These are phyloP conservation scores for Nomada flava DNA, from an alignment of 2,888 invertebrate genomes.

Conservation along the genomic window DNA sequence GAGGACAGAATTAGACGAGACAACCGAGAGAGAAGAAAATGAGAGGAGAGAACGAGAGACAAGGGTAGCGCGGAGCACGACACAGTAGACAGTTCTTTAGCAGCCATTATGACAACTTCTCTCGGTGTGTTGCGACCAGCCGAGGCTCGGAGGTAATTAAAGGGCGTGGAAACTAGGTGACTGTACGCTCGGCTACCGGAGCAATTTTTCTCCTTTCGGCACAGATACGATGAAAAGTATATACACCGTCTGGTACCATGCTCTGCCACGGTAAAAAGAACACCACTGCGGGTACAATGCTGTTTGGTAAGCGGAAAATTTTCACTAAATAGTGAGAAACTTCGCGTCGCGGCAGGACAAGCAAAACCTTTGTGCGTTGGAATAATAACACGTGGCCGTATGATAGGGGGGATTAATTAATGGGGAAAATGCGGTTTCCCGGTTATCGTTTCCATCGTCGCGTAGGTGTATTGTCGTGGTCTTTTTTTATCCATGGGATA, in stretches of 20 bases:
- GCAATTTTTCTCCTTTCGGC: conserved; percentile 29
- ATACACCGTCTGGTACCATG: neutral
- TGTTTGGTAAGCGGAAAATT: conserved; percentile 13
- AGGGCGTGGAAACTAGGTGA: conserved; percentile 67
- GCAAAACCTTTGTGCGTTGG: neutral
- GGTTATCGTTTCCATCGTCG: conserved; percentile 4
- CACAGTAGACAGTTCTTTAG: conserved; percentile 26
- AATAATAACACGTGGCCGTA: neutral
- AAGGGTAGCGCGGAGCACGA: conserved; percentile 16
- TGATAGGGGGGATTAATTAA: conserved; percentile 24
- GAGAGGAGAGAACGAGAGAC: conserved; percentile 19
- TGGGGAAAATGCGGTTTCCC: neutral
- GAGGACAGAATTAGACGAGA: no score
- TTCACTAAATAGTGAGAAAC: conserved; percentile 48
- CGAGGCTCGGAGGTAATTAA: conserved; percentile 63
- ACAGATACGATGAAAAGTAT: conserved; percentile 52
- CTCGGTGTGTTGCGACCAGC: conserved; percentile 29
- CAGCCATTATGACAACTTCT: conserved; percentile 57
- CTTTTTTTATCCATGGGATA: neutral
- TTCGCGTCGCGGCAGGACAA: conserved; percentile 1
- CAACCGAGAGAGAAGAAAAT: no score
- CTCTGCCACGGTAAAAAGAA: conserved; percentile 12
- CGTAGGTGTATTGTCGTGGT: neutral
- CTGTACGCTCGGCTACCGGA: conserved; percentile 28
- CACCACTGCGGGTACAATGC: neutral